Percentiles rank a stretch among this genome's conserved stretches.
These are phyloP conservation scores for Drosophila obscura DNA, from an alignment of 1,140 invertebrate genomes.

Conservation along the genomic window DNA sequence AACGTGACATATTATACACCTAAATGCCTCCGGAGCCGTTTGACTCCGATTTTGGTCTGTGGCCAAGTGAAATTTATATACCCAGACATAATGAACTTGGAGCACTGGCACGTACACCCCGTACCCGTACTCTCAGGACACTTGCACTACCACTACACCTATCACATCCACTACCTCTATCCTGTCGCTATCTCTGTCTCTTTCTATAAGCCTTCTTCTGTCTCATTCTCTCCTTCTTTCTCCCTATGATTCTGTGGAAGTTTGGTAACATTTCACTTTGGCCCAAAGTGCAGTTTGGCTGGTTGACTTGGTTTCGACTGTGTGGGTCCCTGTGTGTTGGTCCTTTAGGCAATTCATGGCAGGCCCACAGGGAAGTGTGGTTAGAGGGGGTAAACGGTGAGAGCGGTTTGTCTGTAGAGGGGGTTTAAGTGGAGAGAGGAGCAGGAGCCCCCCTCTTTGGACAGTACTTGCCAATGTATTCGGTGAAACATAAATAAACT, in stretches of 20 bases:
- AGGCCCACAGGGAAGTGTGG: neutral
- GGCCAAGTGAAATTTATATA: constrained; percentile 80
- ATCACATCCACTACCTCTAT: neutral
- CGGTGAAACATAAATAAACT: constrained; percentile 65
- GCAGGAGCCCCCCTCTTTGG: neutral
- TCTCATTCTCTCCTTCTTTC: neutral
- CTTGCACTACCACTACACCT: too few relatives aligned
- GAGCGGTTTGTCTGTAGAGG: too few relatives aligned
- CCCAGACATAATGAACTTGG: constrained; percentile 79
- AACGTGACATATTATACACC: constrained; percentile 65
- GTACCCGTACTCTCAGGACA: neutral
- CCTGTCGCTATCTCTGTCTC: neutral
- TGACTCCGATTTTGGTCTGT: constrained; percentile 80
- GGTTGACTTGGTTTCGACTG: constrained; percentile 42
- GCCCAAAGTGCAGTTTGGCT: constrained; percentile 62
- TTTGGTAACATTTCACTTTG: constrained; percentile 62
- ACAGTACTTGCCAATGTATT: constrained; percentile 62
- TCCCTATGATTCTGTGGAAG: constrained; percentile 9
- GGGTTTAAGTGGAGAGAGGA: too few relatives aligned
- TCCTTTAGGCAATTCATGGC: constrained; percentile 43
- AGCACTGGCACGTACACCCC: constrained; percentile 67
- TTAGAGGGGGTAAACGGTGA: too few relatives aligned
- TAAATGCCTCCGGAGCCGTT: constrained; percentile 74
- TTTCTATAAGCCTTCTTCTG: too few relatives aligned
- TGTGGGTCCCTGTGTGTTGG: constrained; percentile 3